Conservation (phyloP, 2,797 vertebrate species). For the Lemur catta region DNA sequence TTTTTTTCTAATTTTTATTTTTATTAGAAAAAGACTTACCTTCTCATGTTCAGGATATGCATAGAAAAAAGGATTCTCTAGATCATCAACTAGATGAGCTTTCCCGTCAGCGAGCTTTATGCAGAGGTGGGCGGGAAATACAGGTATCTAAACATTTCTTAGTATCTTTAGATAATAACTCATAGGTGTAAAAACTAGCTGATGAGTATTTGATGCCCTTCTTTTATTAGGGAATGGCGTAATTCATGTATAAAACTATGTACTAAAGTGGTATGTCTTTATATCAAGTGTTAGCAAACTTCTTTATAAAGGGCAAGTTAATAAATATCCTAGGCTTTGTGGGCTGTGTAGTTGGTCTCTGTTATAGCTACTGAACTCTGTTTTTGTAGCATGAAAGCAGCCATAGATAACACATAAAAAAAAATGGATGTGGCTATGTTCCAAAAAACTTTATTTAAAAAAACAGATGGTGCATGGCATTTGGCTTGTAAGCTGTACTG, state of each 20-base stretch:
- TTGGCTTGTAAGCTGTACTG: neutral
- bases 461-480: neutral
- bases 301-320: neutral
- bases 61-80: slow-evolving; percentile 83
- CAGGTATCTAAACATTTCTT: slow-evolving; percentile 60
- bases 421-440: neutral
- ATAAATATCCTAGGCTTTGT: neutral
- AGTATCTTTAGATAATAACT: neutral
- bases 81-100: slow-evolving; percentile 85
- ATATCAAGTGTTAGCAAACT: neutral
- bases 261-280: neutral
- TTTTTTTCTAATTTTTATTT: neutral
- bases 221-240: neutral
- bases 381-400: neutral
- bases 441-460: neutral
- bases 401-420: too few species aligned
- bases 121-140: slow-evolving; percentile 77
- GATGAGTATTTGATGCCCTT: neutral
- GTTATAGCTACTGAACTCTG: neutral
- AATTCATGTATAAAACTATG: neutral
- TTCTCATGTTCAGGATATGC: slow-evolving; percentile 79
- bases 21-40: slow-evolving; percentile 83
- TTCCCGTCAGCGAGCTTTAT: slow-evolving; percentile 84
- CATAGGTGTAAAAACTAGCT: neutral
- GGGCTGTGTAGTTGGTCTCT: neutral